A percentile compares a stretch with the other conserved stretches of the same genome.
Conservation (phyloP, 2,888 invertebrate genomes). For the Yponomeuta cagnagella region DNA sequence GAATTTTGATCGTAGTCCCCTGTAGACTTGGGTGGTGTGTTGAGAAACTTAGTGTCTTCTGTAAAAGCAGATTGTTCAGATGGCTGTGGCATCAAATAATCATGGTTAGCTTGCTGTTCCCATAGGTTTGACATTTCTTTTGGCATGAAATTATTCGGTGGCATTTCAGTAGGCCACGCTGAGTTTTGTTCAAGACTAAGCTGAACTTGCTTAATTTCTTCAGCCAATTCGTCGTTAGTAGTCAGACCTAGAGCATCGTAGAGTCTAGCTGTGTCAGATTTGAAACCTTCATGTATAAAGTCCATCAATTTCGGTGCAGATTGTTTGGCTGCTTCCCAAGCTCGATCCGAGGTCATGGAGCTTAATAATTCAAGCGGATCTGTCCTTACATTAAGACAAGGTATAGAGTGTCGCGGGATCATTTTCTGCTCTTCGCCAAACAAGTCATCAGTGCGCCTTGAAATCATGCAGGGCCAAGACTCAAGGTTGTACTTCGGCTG, state of each 20-base stretch:
- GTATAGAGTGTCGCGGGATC: slow-evolving; percentile 38
- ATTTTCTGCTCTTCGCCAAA: slow-evolving; percentile 53
- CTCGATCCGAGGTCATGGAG: slow-evolving; percentile 63
- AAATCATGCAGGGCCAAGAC: slow-evolving; percentile 65
- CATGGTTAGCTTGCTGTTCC: slow-evolving; percentile 45
- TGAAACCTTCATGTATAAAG: slow-evolving; percentile 62
- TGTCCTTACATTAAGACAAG: slow-evolving; percentile 48
- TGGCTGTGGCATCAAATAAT: slow-evolving; percentile 26
- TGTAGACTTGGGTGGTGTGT: slow-evolving; percentile 36
- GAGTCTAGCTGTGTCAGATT: slow-evolving; percentile 65
- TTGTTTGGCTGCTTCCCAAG: slow-evolving; percentile 71
- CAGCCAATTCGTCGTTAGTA: slow-evolving; percentile 45
- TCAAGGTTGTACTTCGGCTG: slow-evolving; percentile 67
- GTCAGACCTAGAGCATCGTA: slow-evolving; percentile 63
- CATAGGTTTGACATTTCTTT: slow-evolving; percentile 46
- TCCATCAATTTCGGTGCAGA: slow-evolving; percentile 69
- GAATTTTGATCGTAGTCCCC: slow-evolving; percentile 37
- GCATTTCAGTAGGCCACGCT: slow-evolving; percentile 40
- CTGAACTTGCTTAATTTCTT: slow-evolving; percentile 52
- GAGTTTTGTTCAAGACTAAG: slow-evolving; percentile 39
- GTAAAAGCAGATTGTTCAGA: slow-evolving; percentile 32
- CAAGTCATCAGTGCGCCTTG: slow-evolving; percentile 52
- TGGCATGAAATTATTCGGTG: slow-evolving; percentile 41
- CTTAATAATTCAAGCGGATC: slow-evolving; percentile 53
- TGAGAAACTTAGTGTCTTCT: slow-evolving; percentile 37